Percentiles rank a stretch among this genome's conserved stretches.
phyloP scores from a whole-genome alignment of 2,888 invertebrate genomes.

The Gastrophysa polygoni region DNA sequence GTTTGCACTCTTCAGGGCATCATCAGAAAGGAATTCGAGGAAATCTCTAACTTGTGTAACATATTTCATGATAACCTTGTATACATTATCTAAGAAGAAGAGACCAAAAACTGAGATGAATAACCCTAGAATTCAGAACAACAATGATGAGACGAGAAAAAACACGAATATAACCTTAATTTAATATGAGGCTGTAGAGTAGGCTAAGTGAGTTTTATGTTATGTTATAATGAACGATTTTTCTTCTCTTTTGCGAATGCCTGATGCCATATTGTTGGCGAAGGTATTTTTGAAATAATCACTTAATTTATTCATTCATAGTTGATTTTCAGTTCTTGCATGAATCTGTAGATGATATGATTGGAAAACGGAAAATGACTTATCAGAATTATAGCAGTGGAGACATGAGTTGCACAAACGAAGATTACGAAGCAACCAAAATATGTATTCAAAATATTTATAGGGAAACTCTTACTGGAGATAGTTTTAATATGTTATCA shows the following conservation, averaged over 20 bases:
- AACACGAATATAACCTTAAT: too few relatives aligned
- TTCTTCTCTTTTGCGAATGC: conserved; percentile 36
- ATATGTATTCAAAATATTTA: conserved; percentile 49
- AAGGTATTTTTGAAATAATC: conserved; percentile 26
- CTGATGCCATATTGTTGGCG: conserved; percentile 33
- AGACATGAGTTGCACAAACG: conserved; percentile 52
- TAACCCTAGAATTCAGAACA: too few relatives aligned
- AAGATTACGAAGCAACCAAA: conserved; percentile 48
- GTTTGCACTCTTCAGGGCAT: too few relatives aligned
- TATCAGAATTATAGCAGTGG: conserved; percentile 46
- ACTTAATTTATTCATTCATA: not conserved
- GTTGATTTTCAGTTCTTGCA: conserved; percentile 54
- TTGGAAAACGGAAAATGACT: conserved; percentile 41
- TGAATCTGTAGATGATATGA: conserved; percentile 51
- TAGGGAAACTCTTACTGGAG: conserved; percentile 41
- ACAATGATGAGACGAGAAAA: too few relatives aligned
- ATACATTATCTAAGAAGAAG: too few relatives aligned
- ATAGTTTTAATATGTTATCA: conserved; percentile 39
- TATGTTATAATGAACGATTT: conserved; percentile 7
- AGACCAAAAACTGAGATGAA: too few relatives aligned
- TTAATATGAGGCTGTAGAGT: too few relatives aligned
- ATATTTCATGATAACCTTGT: too few relatives aligned
- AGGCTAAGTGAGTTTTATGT: too few relatives aligned
- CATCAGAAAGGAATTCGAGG: too few relatives aligned
- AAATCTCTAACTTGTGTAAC: too few relatives aligned